Evolutionary conservation across 2,113 vertebrate genomes (phyloP).

Genomic region (Gymnocephalus cernua): DNA sequence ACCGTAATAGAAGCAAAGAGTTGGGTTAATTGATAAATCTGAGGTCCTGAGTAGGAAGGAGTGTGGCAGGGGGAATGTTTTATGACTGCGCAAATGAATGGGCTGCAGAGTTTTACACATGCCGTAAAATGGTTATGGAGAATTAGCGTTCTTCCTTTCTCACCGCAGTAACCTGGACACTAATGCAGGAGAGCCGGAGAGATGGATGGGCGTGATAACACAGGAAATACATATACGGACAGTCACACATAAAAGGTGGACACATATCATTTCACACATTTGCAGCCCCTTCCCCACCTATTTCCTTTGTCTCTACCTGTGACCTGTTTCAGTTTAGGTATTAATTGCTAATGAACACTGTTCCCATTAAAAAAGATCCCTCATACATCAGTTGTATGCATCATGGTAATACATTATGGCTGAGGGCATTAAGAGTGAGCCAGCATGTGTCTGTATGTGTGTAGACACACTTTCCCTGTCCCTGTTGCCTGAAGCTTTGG

Average conservation of each 20-base stretch:
- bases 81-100: slow-evolving; percentile 82
- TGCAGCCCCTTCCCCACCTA: slow-evolving; percentile 28
- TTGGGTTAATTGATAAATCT: slow-evolving; percentile 83
- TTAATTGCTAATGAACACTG: slow-evolving; percentile 77
- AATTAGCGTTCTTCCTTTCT: slow-evolving; percentile 75
- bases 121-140: slow-evolving; percentile 82
- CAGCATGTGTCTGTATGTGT: slow-evolving; percentile 1
- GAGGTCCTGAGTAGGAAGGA: slow-evolving; percentile 70
- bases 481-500: slow-evolving; percentile 59
- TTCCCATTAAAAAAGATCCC: slow-evolving; percentile 71
- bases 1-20: slow-evolving; percentile 76
- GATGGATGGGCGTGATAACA: slow-evolving; percentile 46
- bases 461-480: slow-evolving; percentile 19
- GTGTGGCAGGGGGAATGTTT: slow-evolving; percentile 75
- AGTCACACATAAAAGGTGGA: slow-evolving; percentile 35
- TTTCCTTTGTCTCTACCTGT: slow-evolving; percentile 51
- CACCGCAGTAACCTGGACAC: slow-evolving; percentile 66
- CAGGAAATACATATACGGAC: slow-evolving; percentile 40
- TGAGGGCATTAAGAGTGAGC: slow-evolving; percentile 55
- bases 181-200: slow-evolving; percentile 70
- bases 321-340: slow-evolving; percentile 65
- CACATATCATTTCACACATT: slow-evolving; percentile 37
- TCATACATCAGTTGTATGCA: slow-evolving; percentile 63
- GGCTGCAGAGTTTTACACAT: slow-evolving; percentile 80
- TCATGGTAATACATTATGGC: slow-evolving; percentile 63